Base-by-base conservation (phyloP, 30 jellyfish, hydroid and myxozoan genomes). In the Haliclystus octoradiatus region DNA sequence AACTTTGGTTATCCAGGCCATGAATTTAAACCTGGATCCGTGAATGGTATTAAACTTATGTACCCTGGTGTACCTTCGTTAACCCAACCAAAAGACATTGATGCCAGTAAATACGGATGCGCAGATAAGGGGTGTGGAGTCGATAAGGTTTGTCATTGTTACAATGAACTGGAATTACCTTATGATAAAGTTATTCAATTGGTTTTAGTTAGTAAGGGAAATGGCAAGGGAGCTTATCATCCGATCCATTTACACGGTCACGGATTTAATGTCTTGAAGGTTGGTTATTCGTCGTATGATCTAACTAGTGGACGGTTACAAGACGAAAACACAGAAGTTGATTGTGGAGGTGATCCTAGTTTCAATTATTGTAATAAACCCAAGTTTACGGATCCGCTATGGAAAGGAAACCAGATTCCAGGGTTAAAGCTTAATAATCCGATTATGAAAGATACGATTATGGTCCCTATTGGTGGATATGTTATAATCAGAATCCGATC, bases 181-280 rank as follows among this genome's bases (percentile, higher is more conserved):
- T 80, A 35, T 49, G 70, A 86, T 70, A 79, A 86, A 68, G 79
- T 94, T 22, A 86, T 86, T 34, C 96, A 86, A 52, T 69, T 86
- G 94, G 82, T 86, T 9, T 86, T 86, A 85, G 67, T 80, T 4
- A 86, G 78, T 49, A 63, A 74, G 82, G 96, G 96, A 1, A 70
- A 71, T 28, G 96, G 96, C 19, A 81, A 81, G 31, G 96, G 96
- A 14, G 78, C 93, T 92, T 79, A 85, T 0, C 96, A 86, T 65
- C 96, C 96, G 9, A 81, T 85, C 22, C 96, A 85, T 52, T 15
- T 85, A 28, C 96, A 85, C 47, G 96, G 94, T 1, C 96, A 86
- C 62, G 78, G 96, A 52, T 86, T 86, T 66, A 61, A 86, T 49
- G 82, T 86, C 31, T 60, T 86, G 40, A 86, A 86, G 33, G 74